Evolutionary conservation across 2,888 invertebrate genomes (phyloP), one percentile per base, ranked within the genome.

Genomic region (Masnerella sp.): DNA sequence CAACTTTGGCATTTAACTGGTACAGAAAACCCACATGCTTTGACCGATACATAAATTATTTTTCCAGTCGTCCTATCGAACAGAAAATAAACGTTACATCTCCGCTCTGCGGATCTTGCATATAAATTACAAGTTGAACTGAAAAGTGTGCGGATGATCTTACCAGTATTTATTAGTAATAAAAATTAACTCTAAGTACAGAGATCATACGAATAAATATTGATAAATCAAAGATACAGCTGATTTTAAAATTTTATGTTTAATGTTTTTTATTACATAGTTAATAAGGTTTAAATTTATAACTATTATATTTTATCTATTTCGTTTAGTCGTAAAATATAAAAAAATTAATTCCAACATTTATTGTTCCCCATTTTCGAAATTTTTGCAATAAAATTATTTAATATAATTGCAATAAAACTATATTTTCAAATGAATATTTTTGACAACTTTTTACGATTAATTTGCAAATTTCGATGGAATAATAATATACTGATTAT

Each of bases 11-110:
- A 38, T 51, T 38, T 40, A 61, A 51, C 30, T 42, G 25, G 61
- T 42, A 42, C 49, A 32, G 32, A 51, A 61, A 61, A 51, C 49
- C 61, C 61, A 61, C 51, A 61, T 61, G 40, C 15, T 61, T 17
- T 20, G 11, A 22, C 51, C 38, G 47, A 47, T 59, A 59, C 34
- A 58, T 58, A 58, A 32, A 58, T 58, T 58, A 58, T 34, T 58
- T 58, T 58, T 58, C 58, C 45, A 56, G 54, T 42, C 30, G 20
- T 43, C 42, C 43, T 56, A 56, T 54, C 54, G 9, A 11, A 22
- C 15, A 51, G 51, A 51, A 51, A 51, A 51, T 36, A 20, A 42
- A 22, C 20, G 5, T 11, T 20, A 22, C 20, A n/a, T n/a, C n/a
- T n/a, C n/a, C n/a, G n/a, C n/a, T n/a, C n/a, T n/a, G n/a, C n/a